Evolutionary conservation across 2,113 vertebrate species (phyloP).

Genomic region (Condylura cristata): DNA sequence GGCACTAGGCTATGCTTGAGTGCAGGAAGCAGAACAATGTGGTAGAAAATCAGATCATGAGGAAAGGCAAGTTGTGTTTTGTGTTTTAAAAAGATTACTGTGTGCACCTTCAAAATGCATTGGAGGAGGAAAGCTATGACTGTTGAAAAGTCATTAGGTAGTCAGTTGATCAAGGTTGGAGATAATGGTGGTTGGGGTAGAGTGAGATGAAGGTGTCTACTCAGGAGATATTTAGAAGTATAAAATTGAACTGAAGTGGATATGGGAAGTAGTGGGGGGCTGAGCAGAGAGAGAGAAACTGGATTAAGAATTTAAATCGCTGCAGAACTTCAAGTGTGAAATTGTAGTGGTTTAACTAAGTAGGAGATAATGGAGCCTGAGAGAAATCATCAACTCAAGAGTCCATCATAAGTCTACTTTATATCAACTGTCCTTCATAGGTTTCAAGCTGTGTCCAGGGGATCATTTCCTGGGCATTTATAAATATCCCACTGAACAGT

Average conservation of each 20-base stretch:
- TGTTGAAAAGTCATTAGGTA: neutral
- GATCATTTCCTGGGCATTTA: neutral
- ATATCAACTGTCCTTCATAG: neutral
- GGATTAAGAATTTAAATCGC: neutral
- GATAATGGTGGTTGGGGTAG: neutral
- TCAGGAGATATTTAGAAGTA: neutral
- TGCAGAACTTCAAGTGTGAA: neutral
- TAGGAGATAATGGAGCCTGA: neutral
- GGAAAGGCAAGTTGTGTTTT: neutral
- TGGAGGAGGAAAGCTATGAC: neutral
- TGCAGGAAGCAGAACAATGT: neutral
- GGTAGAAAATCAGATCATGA: neutral
- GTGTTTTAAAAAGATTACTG: neutral
- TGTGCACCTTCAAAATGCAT: neutral
- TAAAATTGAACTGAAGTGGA: neutral
- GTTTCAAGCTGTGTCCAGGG: neutral
- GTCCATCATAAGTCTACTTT: neutral
- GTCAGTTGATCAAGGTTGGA: neutral
- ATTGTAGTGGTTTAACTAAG: neutral
- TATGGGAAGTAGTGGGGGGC: rapidly evolving
- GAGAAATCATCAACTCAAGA: neutral
- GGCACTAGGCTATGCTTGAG: neutral
- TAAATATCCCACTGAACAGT: neutral
- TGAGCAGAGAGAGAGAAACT: neutral
- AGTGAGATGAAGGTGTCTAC: neutral